These are phyloP conservation scores for Phyllotreta cruciferae DNA, from an alignment of 2,888 invertebrate species.

Conservation along the genomic window DNA sequence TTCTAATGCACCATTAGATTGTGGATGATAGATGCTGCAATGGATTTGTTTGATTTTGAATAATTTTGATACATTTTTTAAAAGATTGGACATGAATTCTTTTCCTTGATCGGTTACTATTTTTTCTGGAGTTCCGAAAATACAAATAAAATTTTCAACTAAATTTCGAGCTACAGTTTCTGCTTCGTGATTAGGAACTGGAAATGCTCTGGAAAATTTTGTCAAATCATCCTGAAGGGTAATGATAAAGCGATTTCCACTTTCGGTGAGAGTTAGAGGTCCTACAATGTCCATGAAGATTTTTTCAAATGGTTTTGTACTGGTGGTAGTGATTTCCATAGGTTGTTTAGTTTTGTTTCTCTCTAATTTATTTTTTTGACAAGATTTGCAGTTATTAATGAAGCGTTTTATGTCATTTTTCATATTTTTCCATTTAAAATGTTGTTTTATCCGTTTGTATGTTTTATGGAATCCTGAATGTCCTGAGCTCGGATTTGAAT, in stretches of 20 bases:
- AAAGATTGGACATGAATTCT: conserved; percentile 51
- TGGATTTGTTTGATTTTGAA: conserved; percentile 49
- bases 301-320: conserved; percentile 47
- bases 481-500: no score
- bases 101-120: conserved; percentile 55
- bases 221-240: conserved; percentile 42
- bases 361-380: conserved; percentile 45
- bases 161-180: conserved; percentile 49
- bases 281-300: conserved; percentile 49
- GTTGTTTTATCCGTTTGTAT: conserved; percentile 42
- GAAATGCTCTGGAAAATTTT: conserved; percentile 35
- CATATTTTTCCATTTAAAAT: conserved; percentile 38
- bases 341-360: conserved; percentile 47
- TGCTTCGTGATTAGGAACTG: conserved; percentile 48
- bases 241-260: conserved; percentile 45
- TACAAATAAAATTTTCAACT: conserved; percentile 48
- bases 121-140: conserved; percentile 53
- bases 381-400: conserved; percentile 38
- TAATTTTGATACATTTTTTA: conserved; percentile 49
- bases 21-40: conserved; percentile 48
- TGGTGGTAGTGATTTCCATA: conserved; percentile 51
- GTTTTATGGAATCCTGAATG: no score
- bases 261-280: no score
- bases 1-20: no score
- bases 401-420: conserved; percentile 37